Evolutionary conservation across 1,140 invertebrate genomes (phyloP), one percentile per base, ranked within the genome.

Genomic region (Frieseomelitta varia): DNA sequence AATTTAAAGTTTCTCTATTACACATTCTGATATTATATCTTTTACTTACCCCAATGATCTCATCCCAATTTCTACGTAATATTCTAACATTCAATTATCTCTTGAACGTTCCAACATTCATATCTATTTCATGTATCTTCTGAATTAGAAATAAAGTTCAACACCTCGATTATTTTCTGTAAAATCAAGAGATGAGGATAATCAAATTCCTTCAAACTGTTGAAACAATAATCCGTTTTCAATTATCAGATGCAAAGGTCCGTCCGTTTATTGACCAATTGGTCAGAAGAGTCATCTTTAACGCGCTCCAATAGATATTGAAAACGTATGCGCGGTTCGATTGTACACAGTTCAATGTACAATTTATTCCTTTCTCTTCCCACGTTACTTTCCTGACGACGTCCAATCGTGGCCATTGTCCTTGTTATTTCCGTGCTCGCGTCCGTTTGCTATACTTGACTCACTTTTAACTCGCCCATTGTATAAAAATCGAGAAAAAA

Each of bases 361-460:
- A 58, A 76, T 76, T 76, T 58, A 61, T 61, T 61, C 34, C 74
- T 58, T 39, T 67, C 61, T 24, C 47, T 68, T 78, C 76, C 47
- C 63, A 78, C 63, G 76, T 78, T 78, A 78, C 76, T 78, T 53
- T 78, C 61, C 27, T 67, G 76, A 14, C 53, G 39, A 78, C n/a
- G 74, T 21, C 34, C 56, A 58, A 47, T 56, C 55, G 53, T 56
- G 15, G 15, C 74, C 56, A 76, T 39, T 76, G 30, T 61, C 15
- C 21, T n/a, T 61, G 47, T 61, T 76, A 61, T 61, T 47, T n/a
- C 47, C 27, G 1, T 56, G 63, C 24, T 53, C 51, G 53, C 78
- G n/a, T 73, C 73, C 67, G 39, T 80, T 34, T 21, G 27, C 51
- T 21, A 39, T 24, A 34, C 34, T 69, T 24, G 67, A 27, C 24